Conservation (phyloP, 2,113 vertebrate species). For the Genyomyrus donnyi region DNA sequence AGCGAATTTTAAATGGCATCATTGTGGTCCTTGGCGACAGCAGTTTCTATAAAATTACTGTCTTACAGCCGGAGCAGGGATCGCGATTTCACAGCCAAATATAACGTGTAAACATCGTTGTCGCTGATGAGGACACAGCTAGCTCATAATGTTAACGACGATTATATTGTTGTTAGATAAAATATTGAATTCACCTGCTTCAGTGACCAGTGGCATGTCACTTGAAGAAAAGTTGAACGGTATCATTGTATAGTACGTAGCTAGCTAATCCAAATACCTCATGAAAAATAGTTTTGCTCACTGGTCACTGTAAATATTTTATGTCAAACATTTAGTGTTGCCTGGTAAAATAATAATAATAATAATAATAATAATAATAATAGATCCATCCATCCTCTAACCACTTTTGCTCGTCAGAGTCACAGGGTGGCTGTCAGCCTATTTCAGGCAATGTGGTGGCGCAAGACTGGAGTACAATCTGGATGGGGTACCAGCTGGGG, state of each 20-base stretch:
- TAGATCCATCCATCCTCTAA: neutral
- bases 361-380: neutral
- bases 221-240: neutral
- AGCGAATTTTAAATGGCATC: constrained; percentile 27
- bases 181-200: neutral
- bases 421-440: neutral
- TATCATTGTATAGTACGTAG: neutral
- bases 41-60: neutral
- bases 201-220: neutral
- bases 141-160: neutral
- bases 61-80: too few relatives aligned
- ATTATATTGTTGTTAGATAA: neutral
- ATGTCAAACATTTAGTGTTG: neutral
- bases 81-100: neutral
- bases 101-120: neutral
- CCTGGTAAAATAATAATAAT: neutral
- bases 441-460: neutral
- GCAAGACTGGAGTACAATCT: neutral
- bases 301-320: neutral
- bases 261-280: neutral
- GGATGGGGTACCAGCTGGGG: neutral
- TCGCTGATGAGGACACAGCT: neutral
- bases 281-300: neutral
- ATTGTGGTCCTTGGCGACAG: neutral
- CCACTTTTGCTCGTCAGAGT: neutral